phyloP scores from a whole-genome alignment of 1,140 invertebrate species.

The Periplaneta americana region DNA sequence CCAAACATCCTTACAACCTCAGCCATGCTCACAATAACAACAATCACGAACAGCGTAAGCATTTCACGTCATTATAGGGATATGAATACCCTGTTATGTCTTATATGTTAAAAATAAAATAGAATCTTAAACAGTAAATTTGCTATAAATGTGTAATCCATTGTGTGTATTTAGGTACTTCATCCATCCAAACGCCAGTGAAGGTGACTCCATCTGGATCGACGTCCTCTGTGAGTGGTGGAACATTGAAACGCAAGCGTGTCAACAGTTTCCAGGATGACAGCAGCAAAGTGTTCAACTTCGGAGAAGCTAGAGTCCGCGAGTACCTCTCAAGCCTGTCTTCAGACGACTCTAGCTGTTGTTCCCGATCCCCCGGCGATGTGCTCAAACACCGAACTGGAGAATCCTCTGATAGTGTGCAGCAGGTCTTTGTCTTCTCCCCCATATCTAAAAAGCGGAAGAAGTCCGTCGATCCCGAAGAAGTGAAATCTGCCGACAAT shows the following conservation, averaged over 20 bases:
- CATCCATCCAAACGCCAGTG: conserved; percentile 30
- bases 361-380: neutral
- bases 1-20: too few relatives aligned
- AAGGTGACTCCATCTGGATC: neutral
- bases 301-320: conserved; percentile 45
- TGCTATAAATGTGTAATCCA: too few relatives aligned
- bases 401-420: neutral
- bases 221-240: neutral
- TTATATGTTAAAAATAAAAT: too few relatives aligned
- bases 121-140: too few relatives aligned
- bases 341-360: conserved; percentile 23
- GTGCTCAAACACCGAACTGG: neutral
- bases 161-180: too few relatives aligned
- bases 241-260: neutral
- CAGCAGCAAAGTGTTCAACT: conserved; percentile 43
- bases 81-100: too few relatives aligned
- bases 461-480: neutral
- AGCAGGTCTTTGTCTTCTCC: neutral
- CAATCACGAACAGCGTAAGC: too few relatives aligned
- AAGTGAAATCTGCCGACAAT: neutral
- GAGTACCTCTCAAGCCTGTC: conserved; percentile 47
- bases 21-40: too few relatives aligned
- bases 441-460: conserved; percentile 7
- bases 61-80: too few relatives aligned
- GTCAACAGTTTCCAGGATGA: neutral